Conservation (phyloP, 2,888 invertebrate species). For the Cistogaster globosa region DNA sequence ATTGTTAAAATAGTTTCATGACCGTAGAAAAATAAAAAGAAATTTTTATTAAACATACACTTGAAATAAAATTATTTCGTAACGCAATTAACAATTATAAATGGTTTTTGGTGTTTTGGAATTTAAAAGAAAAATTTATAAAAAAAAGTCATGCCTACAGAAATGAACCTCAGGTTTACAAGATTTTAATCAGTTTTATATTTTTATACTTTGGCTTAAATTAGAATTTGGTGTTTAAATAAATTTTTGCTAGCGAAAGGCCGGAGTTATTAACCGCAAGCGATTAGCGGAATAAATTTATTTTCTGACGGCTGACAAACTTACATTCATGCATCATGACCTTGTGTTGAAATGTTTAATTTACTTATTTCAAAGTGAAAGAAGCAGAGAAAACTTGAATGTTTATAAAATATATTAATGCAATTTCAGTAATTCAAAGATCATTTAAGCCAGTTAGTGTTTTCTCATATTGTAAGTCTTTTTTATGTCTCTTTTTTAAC, state of each 20-base stretch:
- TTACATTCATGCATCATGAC: too few relatives aligned
- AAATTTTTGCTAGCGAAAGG: too few relatives aligned
- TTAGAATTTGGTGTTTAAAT: too few relatives aligned
- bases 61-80: conserved; percentile 18
- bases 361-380: too few relatives aligned
- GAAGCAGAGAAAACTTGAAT: too few relatives aligned
- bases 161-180: not conserved
- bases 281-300: too few relatives aligned
- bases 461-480: not conserved
- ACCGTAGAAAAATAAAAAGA: conserved; percentile 1
- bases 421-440: conserved; percentile 5
- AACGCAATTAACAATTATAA: conserved; percentile 4
- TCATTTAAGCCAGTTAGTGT: conserved; percentile 6
- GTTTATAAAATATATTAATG: not conserved
- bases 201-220: too few relatives aligned
- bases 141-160: not conserved
- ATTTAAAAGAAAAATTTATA: conserved; percentile 1
- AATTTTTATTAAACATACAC: not conserved
- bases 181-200: too few relatives aligned
- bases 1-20: conserved; percentile 2
- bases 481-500: too few relatives aligned
- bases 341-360: too few relatives aligned
- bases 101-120: not conserved
- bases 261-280: too few relatives aligned
- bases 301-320: too few relatives aligned